Evolutionary conservation across 1,140 invertebrate genomes (phyloP).

Genomic region (Drosophila pachea): DNA sequence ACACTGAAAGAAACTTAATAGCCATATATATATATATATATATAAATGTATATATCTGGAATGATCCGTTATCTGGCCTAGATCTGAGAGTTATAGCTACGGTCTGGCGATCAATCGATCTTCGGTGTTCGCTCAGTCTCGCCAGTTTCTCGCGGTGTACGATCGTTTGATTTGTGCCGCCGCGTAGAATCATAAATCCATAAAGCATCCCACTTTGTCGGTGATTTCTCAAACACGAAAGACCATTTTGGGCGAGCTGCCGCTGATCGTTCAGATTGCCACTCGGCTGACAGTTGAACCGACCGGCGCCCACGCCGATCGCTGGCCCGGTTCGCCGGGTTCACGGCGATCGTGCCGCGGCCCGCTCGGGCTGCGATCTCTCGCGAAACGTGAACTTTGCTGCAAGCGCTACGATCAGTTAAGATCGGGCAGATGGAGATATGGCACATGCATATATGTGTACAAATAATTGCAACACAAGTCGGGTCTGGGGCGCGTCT

Average conservation of each 20-base stretch:
- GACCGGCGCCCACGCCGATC: conserved; percentile 26
- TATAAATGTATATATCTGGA: too few relatives aligned
- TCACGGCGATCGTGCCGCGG: conserved; percentile 12
- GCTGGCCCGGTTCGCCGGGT: background rate
- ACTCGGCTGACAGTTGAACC: conserved; percentile 7
- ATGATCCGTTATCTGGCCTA: background rate
- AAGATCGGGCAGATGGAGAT: conserved; percentile 24
- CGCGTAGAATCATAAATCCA: conserved; percentile 50
- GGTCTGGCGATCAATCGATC: background rate
- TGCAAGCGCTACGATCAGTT: conserved; percentile 26
- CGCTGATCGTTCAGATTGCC: background rate
- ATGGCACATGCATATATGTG: background rate
- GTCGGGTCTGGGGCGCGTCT: background rate
- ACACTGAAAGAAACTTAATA: conserved; percentile 13
- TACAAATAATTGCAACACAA: conserved; percentile 14
- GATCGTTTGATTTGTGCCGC: conserved; percentile 50
- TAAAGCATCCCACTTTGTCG: conserved; percentile 51
- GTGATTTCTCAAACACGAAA: conserved; percentile 53
- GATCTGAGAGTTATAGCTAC: too few relatives aligned
- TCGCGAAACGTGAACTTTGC: conserved; percentile 42
- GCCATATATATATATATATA: too few relatives aligned
- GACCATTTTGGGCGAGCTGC: conserved; percentile 33
- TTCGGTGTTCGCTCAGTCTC: conserved; percentile 9
- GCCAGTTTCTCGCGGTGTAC: conserved; percentile 35
- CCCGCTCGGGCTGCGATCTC: conserved; percentile 4